A percentile compares a stretch with the other conserved stretches of the same genome.
phyloP scores from a whole-genome alignment of 2,113 vertebrate species.

The Thinocorus orbignyianus region DNA sequence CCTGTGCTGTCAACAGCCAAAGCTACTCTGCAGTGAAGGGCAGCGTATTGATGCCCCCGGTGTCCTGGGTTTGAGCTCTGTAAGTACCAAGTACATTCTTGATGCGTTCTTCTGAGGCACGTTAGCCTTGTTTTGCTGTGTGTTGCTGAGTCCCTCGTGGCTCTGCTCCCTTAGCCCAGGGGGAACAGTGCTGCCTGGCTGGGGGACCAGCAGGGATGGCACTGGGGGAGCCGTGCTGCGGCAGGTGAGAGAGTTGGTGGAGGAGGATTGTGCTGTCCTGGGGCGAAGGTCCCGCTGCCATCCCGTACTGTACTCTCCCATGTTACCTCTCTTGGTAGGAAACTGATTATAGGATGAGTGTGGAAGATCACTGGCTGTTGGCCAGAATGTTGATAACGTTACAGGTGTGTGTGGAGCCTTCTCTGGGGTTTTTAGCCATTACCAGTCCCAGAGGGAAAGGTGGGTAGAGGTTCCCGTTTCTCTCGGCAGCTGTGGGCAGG shows the following conservation, averaged over 20 bases:
- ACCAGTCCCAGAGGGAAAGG: not conserved
- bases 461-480: not conserved
- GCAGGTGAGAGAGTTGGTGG: not conserved
- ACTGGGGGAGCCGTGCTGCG: not conserved
- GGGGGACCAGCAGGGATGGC: not conserved
- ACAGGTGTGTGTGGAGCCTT: not conserved
- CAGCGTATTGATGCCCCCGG: fast-evolving
- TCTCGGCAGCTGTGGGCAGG: not conserved
- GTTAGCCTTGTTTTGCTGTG: not conserved
- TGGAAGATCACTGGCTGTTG: not conserved
- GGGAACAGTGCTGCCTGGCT: not conserved
- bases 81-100: fast-evolving
- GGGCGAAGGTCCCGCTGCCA: not conserved
- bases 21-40: not conserved
- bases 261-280: fast-evolving
- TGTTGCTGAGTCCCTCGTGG: fast-evolving
- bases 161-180: not conserved
- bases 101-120: not conserved
- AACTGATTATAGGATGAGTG: not conserved
- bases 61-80: not conserved
- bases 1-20: not conserved
- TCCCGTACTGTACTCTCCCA: not conserved
- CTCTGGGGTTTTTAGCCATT: not conserved
- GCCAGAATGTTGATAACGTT: not conserved
- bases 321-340: not conserved